Evolutionary conservation across 2,888 invertebrate species (phyloP).

Genomic region (Mythimna lalbum): DNA sequence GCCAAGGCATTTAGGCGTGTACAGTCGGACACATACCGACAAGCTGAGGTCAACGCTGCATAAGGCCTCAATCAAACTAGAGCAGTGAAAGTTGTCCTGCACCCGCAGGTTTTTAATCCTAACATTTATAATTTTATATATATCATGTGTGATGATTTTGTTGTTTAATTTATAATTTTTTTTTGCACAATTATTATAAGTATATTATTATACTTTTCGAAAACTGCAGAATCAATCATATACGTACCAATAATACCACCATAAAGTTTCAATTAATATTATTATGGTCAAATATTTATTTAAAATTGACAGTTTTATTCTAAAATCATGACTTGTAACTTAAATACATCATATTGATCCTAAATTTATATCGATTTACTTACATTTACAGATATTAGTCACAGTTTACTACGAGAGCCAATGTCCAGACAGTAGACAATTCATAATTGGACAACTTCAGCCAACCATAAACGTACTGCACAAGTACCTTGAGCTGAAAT

Average conservation of each 20-base stretch:
- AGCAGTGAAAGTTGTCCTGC: conserved; percentile 80
- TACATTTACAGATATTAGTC: conserved; percentile 78
- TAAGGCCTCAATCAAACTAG: conserved; percentile 62
- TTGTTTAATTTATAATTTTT: background rate
- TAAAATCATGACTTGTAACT: background rate
- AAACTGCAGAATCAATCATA: background rate
- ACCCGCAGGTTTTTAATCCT: conserved; percentile 39
- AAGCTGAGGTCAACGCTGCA: conserved; percentile 56
- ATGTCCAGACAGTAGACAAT: conserved; percentile 91
- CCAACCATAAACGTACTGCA: conserved; percentile 87
- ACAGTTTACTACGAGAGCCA: conserved; percentile 92
- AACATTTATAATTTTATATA: conserved; percentile 26
- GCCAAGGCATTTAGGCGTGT: conserved; percentile 19
- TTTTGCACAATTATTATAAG: no score
- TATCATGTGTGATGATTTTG: conserved; percentile 12
- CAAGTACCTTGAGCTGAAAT: conserved; percentile 85
- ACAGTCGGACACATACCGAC: conserved; percentile 18
- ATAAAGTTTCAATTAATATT: no score
- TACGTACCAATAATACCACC: no score
- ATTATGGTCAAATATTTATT: background rate
- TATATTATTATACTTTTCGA: background rate
- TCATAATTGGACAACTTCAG: conserved; percentile 89
- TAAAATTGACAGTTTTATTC: background rate
- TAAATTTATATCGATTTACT: background rate
- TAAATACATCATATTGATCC: no score